Conservation (phyloP, 2,888 invertebrate genomes). For the Aspidiotus rigidus region DNA sequence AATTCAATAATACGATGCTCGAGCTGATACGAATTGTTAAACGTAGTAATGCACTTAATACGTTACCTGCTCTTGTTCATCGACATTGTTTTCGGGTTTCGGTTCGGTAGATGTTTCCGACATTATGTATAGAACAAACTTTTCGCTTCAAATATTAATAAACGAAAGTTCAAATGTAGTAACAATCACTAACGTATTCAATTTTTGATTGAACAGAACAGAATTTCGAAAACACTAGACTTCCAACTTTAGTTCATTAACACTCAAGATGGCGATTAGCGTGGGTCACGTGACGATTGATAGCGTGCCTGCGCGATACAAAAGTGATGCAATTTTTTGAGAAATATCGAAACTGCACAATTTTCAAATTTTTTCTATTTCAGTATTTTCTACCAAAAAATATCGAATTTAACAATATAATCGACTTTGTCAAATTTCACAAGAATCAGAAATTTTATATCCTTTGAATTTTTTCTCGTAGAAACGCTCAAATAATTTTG, state of each 20-base stretch:
- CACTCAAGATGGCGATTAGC: slow-evolving; percentile 32
- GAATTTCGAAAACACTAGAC: slow-evolving; percentile 9
- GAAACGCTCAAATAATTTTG: no score
- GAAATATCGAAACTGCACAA: no score
- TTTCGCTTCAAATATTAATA: neutral
- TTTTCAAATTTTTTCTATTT: no score
- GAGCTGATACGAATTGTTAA: neutral
- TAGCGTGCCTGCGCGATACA: slow-evolving; percentile 32
- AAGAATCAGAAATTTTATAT: no score
- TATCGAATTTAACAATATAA: no score
- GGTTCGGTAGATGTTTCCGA: slow-evolving; percentile 19
- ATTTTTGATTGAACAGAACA: neutral
- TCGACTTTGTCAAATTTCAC: no score
- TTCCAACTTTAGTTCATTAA: slow-evolving; percentile 14
- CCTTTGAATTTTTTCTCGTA: no score
- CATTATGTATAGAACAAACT: neutral
- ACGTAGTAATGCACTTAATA: neutral
- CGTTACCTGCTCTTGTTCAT: slow-evolving; percentile 18
- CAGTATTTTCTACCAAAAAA: no score
- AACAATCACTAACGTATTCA: neutral
- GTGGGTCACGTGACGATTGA: slow-evolving; percentile 28
- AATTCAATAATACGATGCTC: no score
- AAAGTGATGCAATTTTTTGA: no score
- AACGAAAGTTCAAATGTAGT: neutral
- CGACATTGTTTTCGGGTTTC: slow-evolving; percentile 16